Conservation (phyloP, 1,140 invertebrate genomes). For the Halictus rubicundus region DNA sequence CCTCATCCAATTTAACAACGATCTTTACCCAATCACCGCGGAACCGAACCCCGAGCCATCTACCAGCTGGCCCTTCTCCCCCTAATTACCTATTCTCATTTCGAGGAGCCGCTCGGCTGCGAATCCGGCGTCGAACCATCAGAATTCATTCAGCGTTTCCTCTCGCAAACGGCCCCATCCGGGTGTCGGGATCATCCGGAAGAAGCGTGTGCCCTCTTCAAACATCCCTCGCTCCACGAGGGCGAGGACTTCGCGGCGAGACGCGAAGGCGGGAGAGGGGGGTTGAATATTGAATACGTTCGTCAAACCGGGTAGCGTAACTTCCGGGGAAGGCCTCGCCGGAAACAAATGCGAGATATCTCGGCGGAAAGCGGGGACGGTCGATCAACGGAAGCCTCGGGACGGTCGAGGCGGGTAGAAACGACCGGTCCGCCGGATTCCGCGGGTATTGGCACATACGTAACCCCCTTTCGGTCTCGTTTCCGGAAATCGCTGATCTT, state of each 20-base stretch:
- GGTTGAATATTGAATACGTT: constrained; percentile 59
- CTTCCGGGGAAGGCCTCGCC: constrained; percentile 23
- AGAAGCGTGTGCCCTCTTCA: not conserved
- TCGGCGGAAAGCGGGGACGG: constrained; percentile 45
- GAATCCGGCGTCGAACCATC: not conserved
- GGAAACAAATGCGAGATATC: constrained; percentile 70
- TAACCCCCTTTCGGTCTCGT: constrained; percentile 61
- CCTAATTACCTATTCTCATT: not conserved
- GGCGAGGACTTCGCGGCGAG: too few species aligned
- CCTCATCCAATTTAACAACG: not conserved
- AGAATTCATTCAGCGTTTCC: not conserved
- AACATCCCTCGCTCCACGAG: not conserved
- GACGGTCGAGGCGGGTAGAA: constrained; percentile 1
- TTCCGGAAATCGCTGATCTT: constrained; percentile 65
- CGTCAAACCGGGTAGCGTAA: constrained; percentile 56
- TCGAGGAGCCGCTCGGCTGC: not conserved
- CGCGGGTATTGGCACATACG: constrained; percentile 59
- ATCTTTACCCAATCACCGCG: not conserved
- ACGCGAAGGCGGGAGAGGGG: not conserved
- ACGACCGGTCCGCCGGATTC: constrained; percentile 33
- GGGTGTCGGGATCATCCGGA: not conserved
- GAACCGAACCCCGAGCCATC: too few species aligned
- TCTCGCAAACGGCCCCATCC: not conserved
- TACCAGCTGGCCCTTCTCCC: not conserved
- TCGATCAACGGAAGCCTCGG: constrained; percentile 56